phyloP scores from a whole-genome alignment of 2,797 vertebrate genomes.

The Peromyscus attwateri region DNA sequence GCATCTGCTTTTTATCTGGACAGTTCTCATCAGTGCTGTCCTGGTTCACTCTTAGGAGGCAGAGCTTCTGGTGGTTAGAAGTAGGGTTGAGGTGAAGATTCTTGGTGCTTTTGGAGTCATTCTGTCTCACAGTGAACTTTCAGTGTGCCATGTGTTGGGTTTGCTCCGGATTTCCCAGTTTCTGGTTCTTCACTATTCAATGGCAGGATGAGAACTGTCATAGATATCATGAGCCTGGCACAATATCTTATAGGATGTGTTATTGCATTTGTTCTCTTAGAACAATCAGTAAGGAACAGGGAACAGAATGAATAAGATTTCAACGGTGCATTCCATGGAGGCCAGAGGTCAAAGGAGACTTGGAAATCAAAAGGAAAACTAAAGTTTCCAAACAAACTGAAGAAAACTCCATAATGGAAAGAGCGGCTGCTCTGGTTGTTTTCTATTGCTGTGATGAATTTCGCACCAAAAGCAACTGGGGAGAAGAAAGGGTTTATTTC shows the following conservation, averaged over 20 bases:
- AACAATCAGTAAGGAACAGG: not conserved
- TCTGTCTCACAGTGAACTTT: not conserved
- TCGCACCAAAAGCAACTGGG: not conserved
- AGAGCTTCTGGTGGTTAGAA: not conserved
- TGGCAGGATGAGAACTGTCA: not conserved
- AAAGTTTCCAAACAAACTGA: not conserved
- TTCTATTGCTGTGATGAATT: not conserved
- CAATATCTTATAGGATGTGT: not conserved
- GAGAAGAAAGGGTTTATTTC: not conserved
- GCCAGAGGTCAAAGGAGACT: not conserved
- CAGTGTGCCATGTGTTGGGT: not conserved
- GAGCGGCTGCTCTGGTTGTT: not conserved
- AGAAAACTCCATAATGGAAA: not conserved
- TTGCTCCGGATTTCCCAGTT: not conserved
- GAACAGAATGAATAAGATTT: not conserved
- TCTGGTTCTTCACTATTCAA: constrained; percentile 1
- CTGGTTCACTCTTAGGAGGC: not conserved
- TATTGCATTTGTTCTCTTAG: not conserved
- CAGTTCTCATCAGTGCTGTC: not conserved
- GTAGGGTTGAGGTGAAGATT: not conserved
- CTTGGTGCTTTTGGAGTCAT: not conserved
- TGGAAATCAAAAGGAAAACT: not conserved
- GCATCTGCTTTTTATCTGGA: not conserved
- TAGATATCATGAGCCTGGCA: not conserved
- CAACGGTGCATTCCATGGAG: not conserved